Evolutionary conservation across 2,113 vertebrate genomes (phyloP).

Genomic region (Lamprologus ornatipinnis): DNA sequence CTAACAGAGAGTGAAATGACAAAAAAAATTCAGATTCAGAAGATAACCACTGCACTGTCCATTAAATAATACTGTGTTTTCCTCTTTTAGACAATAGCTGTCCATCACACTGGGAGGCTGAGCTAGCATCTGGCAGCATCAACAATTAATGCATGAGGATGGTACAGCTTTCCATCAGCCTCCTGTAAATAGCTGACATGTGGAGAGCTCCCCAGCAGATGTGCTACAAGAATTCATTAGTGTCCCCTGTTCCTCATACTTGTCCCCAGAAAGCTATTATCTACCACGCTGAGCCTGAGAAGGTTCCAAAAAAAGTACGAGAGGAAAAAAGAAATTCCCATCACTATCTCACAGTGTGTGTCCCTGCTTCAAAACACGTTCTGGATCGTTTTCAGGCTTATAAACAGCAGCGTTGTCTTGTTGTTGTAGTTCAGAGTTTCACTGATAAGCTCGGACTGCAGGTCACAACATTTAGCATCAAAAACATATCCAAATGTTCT

Average conservation of each 20-base stretch:
- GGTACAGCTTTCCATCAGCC: constrained; percentile 53
- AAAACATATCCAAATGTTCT: not conserved
- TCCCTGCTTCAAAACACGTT: not conserved
- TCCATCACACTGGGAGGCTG: constrained; percentile 37
- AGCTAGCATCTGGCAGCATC: constrained; percentile 53
- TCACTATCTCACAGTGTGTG: not conserved
- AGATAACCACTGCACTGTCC: not conserved
- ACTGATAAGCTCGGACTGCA: not conserved
- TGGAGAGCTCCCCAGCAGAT: constrained; percentile 58
- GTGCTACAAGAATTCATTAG: constrained; percentile 60
- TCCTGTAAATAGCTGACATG: constrained; percentile 61
- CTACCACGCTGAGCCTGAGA: constrained; percentile 21
- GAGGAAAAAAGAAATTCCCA: not conserved
- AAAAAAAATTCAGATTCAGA: not conserved
- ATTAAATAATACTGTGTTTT: not conserved
- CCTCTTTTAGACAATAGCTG: constrained; percentile 34
- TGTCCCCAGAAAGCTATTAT: constrained; percentile 61
- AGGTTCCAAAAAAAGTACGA: not conserved
- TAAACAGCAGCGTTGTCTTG: not conserved
- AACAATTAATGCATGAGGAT: constrained; percentile 59
- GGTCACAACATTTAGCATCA: not conserved
- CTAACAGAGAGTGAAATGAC: not conserved
- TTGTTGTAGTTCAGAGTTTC: not conserved
- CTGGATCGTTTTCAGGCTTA: not conserved
- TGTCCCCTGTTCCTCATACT: constrained; percentile 42